Evolutionary conservation across 2,113 vertebrate genomes (phyloP), one percentile per base, ranked within the genome.

Genomic region (Micromys minutus): DNA sequence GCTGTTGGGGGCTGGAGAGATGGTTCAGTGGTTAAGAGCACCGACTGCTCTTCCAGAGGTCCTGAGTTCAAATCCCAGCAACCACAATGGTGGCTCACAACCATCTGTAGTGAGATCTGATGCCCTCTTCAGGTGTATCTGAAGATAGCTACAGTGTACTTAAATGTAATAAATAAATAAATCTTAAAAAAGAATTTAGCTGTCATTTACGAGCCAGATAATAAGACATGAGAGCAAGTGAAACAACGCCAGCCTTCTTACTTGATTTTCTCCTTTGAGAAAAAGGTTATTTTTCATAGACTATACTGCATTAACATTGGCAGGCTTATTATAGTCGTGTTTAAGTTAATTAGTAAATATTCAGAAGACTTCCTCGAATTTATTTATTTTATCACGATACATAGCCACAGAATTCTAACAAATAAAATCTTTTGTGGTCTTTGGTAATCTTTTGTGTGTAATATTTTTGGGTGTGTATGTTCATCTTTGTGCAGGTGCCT

Each of bases 281-380:
- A 89, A 89, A 75, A 22, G 72, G 31, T 75, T 86, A 59, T 71
- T 92, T 92, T 95, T 83, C 45, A 79, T 69, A 75, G 90, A 89
- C 69, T 63, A 39, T 92, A 15, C 80, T 88, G 36, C 69, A 17
- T 92, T 71, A 71, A 76, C 16, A 15, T 67, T 76, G 89, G 59
- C 85, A 77, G 1, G 2, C 42, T 80, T 80, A 63, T 92, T 80
- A 57, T 36, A 39, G 22, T 87, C 79, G 55, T 89, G 34, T 93
- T 91, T 79, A 86, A 91, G 42, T 88, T 12, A 90, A n/a, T 69
- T 19, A 85, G 50, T 52, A 93, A 77, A 75, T 89, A 89, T 57
- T 94, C 75, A 26, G 12, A 59, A 93, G n/a, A 36, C 31, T 31
- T 90, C 21, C 24, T 85, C n/a, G n/a, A 39, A 74, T 94, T 88